Evolutionary conservation across 2,113 vertebrate species (phyloP).

Genomic region (Lichenostomus cassidix): DNA sequence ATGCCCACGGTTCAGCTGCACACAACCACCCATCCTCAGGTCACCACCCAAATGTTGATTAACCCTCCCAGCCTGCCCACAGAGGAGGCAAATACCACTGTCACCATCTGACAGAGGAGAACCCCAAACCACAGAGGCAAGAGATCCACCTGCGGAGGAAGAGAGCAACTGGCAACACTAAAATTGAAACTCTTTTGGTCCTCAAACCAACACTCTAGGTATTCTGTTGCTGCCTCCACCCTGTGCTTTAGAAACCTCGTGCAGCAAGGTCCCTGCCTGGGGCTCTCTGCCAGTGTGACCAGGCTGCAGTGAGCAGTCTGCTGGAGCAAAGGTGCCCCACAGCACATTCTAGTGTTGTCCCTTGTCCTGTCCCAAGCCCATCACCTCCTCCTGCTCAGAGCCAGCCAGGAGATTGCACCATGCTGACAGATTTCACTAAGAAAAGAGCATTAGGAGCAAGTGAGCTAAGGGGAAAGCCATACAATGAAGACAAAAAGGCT

Average conservation of each 20-base stretch:
- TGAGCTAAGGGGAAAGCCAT: not conserved
- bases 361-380: not conserved
- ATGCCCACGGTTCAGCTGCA: not conserved
- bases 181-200: not conserved
- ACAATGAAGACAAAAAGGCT: not conserved
- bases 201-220: not conserved
- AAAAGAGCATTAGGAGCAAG: not conserved
- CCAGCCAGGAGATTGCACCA: not conserved
- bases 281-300: not conserved
- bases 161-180: not conserved
- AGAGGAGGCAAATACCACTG: not conserved
- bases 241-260: not conserved
- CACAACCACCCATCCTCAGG: not conserved
- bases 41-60: not conserved
- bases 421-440: not conserved
- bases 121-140: not conserved
- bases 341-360: not conserved
- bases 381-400: not conserved
- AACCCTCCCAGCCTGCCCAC: not conserved
- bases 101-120: not conserved
- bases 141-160: not conserved
- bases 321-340: not conserved
- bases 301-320: not conserved
- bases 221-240: not conserved
- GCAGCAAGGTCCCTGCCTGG: not conserved